A percentile compares a stretch with the other conserved stretches of the same genome.
Conservation (phyloP, 2,113 vertebrate genomes). For the Coryphaenoides rupestris region DNA sequence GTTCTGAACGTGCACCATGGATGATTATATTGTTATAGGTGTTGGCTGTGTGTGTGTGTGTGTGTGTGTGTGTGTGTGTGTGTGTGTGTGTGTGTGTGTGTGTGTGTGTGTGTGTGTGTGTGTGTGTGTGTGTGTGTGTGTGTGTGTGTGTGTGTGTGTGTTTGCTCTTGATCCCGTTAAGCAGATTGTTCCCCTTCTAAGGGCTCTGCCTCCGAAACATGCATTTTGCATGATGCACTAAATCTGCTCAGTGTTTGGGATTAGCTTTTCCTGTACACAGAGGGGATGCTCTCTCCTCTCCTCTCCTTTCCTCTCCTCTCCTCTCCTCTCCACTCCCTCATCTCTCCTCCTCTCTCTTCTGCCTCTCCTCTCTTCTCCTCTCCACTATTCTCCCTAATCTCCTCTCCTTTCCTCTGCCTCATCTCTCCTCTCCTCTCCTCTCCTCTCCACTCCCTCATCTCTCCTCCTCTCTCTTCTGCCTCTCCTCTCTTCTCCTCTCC, state of each 20-base stretch:
- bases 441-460: background rate
- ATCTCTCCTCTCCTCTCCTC: background rate
- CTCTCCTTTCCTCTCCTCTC: slow-evolving; percentile 6
- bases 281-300: slow-evolving; percentile 15
- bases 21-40: too few species aligned
- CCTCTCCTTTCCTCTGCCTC: background rate
- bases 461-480: background rate
- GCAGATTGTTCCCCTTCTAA: slow-evolving; percentile 27
- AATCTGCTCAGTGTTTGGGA: slow-evolving; percentile 45
- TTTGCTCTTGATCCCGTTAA: slow-evolving; percentile 32
- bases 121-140: slow-evolving; percentile 6
- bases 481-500: background rate
- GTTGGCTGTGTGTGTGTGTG: background rate
- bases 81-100: background rate
- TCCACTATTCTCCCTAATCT: background rate
- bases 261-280: slow-evolving; percentile 37
- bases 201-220: slow-evolving; percentile 27
- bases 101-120: background rate
- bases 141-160: slow-evolving; percentile 15
- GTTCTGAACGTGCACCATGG: too few species aligned
- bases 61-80: background rate
- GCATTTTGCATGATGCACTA: slow-evolving; percentile 46
- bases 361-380: background rate
- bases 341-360: background rate
- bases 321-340: background rate